Percentiles rank a stretch among this genome's conserved stretches.
phyloP scores from a whole-genome alignment of 2,113 vertebrate species.

The Cercopithecus mona region DNA sequence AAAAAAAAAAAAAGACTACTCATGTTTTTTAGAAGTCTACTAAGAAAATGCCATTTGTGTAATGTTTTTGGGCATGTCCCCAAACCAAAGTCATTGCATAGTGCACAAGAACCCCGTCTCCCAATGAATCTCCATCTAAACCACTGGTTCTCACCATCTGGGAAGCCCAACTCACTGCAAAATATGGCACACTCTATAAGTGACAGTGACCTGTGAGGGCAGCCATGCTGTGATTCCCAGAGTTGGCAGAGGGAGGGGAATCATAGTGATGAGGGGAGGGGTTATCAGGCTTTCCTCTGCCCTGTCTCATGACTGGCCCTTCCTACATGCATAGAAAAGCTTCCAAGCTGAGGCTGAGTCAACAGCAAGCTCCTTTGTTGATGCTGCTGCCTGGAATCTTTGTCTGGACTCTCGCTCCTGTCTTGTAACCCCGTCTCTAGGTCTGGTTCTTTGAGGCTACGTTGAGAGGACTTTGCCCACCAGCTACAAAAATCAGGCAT shows the following conservation, averaged over 20 bases:
- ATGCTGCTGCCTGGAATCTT: neutral
- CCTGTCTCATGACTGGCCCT: neutral
- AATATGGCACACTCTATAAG: neutral
- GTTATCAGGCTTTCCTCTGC: neutral
- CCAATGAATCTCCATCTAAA: neutral
- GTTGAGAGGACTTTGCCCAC: neutral
- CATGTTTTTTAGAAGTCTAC: neutral
- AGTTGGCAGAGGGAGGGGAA: neutral
- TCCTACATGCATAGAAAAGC: neutral
- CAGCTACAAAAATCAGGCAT: neutral
- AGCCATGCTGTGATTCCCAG: neutral
- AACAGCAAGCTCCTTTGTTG: neutral
- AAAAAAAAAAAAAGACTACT: neutral
- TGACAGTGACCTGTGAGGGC: neutral
- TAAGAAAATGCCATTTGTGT: neutral
- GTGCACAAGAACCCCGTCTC: neutral
- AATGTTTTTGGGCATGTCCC: neutral
- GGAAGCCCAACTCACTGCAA: neutral
- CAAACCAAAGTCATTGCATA: neutral
- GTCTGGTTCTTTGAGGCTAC: neutral
- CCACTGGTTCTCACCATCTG: neutral
- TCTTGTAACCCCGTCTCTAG: neutral
- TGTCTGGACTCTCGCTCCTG: neutral
- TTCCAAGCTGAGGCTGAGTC: neutral
- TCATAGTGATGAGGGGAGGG: too few relatives aligned